These are phyloP conservation scores for Beaufortia kweichowensis DNA, from an alignment of 2,113 vertebrate genomes.

Conservation along the genomic window DNA sequence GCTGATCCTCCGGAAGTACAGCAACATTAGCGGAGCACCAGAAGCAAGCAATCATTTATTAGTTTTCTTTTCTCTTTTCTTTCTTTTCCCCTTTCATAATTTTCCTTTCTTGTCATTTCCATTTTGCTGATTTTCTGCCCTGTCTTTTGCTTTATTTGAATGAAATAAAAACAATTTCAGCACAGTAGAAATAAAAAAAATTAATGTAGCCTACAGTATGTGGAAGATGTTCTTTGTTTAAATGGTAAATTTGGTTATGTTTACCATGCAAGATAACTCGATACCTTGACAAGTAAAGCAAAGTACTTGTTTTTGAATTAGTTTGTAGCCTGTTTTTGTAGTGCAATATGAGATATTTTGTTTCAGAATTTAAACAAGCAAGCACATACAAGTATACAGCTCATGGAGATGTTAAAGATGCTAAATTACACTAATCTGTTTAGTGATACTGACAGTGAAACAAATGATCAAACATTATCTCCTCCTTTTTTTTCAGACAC, in stretches of 20 bases:
- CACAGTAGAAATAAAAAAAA: neutral
- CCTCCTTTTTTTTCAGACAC: too few relatives aligned
- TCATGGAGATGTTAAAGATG: constrained; percentile 8
- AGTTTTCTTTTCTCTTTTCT: neutral
- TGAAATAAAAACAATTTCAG: neutral
- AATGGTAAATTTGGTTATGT: neutral
- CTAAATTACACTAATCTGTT: neutral
- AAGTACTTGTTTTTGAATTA: neutral
- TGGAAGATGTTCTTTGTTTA: neutral
- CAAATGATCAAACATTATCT: constrained; percentile 24
- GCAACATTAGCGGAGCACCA: neutral
- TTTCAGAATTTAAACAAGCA: neutral
- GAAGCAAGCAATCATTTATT: constrained; percentile 9
- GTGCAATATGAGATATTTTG: neutral
- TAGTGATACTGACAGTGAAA: constrained; percentile 5
- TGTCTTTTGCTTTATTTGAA: neutral
- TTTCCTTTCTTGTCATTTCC: neutral
- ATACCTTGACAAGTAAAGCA: neutral
- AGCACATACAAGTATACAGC: constrained; percentile 9
- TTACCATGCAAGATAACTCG: neutral
- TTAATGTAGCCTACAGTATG: too few relatives aligned
- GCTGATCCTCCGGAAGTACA: neutral
- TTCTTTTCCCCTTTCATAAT: neutral
- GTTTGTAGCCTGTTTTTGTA: neutral
- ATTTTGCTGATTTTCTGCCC: neutral